A percentile compares a stretch with the other conserved stretches of the same genome.
Conservation (phyloP, 2,888 invertebrate species). For the Cancer borealis region DNA sequence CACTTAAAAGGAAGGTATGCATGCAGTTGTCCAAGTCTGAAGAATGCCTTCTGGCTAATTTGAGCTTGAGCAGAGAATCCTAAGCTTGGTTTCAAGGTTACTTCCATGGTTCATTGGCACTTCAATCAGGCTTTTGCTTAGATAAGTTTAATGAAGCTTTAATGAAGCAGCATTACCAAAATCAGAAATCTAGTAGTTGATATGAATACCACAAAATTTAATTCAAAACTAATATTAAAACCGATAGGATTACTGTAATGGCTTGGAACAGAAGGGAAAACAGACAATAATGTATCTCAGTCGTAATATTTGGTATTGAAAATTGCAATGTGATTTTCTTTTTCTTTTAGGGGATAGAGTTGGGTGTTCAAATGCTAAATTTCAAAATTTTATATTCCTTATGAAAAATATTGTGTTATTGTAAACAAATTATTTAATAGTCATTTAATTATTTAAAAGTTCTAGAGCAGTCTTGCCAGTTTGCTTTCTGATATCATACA, state of each 20-base stretch:
- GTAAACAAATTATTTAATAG: background rate
- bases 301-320: background rate
- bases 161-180: background rate
- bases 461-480: background rate
- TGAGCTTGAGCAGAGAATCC: background rate
- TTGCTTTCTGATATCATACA: background rate
- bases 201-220: too few relatives aligned
- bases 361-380: slow-evolving; percentile 25
- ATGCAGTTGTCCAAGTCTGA: background rate
- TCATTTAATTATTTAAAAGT: slow-evolving; percentile 26
- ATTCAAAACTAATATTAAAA: background rate
- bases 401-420: background rate
- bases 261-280: background rate
- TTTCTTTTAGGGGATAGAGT: background rate
- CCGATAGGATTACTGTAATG: background rate
- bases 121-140: background rate
- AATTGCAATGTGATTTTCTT: background rate
- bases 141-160: background rate
- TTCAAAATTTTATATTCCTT: background rate
- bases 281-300: background rate
- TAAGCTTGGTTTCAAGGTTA: background rate
- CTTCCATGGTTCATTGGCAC: background rate
- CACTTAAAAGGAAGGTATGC: background rate
- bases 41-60: background rate
- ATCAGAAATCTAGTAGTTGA: background rate